A percentile compares a stretch with the other conserved stretches of the same genome.
Conservation (phyloP, 1,140 invertebrate genomes). For the Globodera rostochiensis region DNA sequence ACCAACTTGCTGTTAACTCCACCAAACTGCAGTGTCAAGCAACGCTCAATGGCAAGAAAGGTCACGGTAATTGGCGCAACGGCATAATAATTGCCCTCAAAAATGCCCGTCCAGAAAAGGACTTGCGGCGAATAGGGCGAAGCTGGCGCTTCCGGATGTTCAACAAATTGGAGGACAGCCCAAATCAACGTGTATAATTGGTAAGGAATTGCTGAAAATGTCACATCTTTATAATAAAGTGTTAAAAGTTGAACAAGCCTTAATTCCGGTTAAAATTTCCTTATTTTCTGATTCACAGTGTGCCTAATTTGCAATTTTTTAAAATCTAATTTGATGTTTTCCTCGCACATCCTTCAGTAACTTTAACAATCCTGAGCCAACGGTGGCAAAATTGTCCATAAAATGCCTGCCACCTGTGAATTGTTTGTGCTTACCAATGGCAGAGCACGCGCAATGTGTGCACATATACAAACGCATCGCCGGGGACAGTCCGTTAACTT, state of each 20-base stretch:
- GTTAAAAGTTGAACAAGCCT: too few relatives aligned
- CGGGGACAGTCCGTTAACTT: background rate
- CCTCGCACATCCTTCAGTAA: too few relatives aligned
- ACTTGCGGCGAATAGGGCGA: slow-evolving; percentile 1
- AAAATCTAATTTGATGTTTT: background rate
- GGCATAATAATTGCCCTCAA: slow-evolving; percentile 10
- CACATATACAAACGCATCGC: background rate
- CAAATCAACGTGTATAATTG: background rate
- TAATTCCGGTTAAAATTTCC: too few relatives aligned
- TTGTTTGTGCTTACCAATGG: background rate
- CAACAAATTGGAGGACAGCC: background rate
- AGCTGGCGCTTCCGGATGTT: background rate
- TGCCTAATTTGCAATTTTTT: background rate
- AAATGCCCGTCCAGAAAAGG: slow-evolving; percentile 19
- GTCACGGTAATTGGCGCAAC: slow-evolving; percentile 7
- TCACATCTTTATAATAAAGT: too few relatives aligned
- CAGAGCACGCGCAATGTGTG: background rate
- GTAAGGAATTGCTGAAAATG: background rate
- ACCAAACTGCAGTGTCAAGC: background rate
- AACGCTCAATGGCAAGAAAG: slow-evolving; percentile 13
- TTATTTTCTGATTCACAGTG: background rate
- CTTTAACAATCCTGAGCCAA: too few relatives aligned
- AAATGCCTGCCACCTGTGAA: background rate
- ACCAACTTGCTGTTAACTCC: background rate
- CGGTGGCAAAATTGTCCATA: too few relatives aligned